Conservation (phyloP, 2,888 invertebrate genomes). For the Drosophila paracracens region DNA sequence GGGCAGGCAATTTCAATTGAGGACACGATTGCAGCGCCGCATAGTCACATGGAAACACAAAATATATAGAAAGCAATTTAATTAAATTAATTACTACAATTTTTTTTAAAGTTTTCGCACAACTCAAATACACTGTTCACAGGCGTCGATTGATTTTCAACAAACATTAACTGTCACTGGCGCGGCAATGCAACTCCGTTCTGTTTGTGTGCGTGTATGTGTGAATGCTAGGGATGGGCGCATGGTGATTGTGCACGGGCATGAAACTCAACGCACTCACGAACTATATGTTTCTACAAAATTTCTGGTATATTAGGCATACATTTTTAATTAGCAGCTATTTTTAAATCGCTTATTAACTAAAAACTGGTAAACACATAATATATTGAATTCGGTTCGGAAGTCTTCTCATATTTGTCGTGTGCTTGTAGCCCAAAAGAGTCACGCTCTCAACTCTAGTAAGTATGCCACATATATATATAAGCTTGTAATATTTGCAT, state of each 20-base stretch:
- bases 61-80: slow-evolving; percentile 26
- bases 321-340: neutral
- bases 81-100: slow-evolving; percentile 2
- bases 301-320: neutral
- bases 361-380: neutral
- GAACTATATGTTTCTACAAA: neutral
- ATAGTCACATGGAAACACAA: slow-evolving; percentile 26
- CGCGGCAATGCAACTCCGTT: slow-evolving; percentile 63
- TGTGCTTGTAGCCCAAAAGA: neutral
- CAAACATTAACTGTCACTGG: slow-evolving; percentile 56
- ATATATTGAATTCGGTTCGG: neutral
- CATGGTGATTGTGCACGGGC: slow-evolving; percentile 8
- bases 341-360: neutral
- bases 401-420: neutral
- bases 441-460: slow-evolving; percentile 49
- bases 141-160: slow-evolving; percentile 71
- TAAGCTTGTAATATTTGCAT: slow-evolving; percentile 26
- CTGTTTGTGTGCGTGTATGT: slow-evolving; percentile 16
- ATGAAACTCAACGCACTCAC: neutral
- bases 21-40: slow-evolving; percentile 32
- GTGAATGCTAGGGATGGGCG: slow-evolving; percentile 47
- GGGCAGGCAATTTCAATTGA: slow-evolving; percentile 54
- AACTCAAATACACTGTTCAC: slow-evolving; percentile 15
- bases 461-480: slow-evolving; percentile 58
- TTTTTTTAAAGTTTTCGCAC: slow-evolving; percentile 14